Base-by-base conservation (phyloP, 2,888 invertebrate genomes). In the Magallana nippona region DNA sequence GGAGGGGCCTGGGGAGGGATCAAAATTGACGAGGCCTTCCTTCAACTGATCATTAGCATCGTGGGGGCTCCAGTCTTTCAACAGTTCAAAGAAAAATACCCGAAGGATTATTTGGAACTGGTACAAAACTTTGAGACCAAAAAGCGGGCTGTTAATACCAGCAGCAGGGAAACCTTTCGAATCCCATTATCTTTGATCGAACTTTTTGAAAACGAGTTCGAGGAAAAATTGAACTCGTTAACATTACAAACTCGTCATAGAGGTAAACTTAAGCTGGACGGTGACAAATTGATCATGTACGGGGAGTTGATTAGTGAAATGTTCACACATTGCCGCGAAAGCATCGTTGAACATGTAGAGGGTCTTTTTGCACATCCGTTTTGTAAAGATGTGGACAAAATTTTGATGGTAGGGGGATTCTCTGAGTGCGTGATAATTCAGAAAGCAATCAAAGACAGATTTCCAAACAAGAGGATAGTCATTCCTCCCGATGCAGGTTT, bases 341-440 rank as follows among this genome's bases (percentile, higher is more conserved):
- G 84, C 57, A 82, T 88, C 55, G 82, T 86, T 1, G 27, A 84
- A 11, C 87, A 88, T 71, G 71, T 88, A 5, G 55, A 84, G 11
- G 63, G 77, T 11, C 83, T 89, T 1, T 84, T 88, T 58, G 27
- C 60, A 0, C 79, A 85, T 5, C 79, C 62, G 27, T 60, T 82
- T 10, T 83, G 87, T 60, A 82, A 56, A 19, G 85, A 85, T 78
- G 87, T 89, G 17, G 63, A 82, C 10, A 87, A 86, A 1, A 82
- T 89, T 11, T 78, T 89, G 15, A 87, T 89, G 88, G 89, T 88
- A 13, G 89, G 89, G 1, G 89, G 89, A 17, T 89, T 88, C 78
- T 88, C 88, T n/a, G 89, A 87, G 57, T 89, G 86, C 13, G 62
- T 79, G 27, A 78, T 88, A 19, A 62, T 89, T 56, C 89, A 88